Base-by-base conservation (phyloP, 64 coral and sea anemone genomes). In the Anthopleura sola region DNA sequence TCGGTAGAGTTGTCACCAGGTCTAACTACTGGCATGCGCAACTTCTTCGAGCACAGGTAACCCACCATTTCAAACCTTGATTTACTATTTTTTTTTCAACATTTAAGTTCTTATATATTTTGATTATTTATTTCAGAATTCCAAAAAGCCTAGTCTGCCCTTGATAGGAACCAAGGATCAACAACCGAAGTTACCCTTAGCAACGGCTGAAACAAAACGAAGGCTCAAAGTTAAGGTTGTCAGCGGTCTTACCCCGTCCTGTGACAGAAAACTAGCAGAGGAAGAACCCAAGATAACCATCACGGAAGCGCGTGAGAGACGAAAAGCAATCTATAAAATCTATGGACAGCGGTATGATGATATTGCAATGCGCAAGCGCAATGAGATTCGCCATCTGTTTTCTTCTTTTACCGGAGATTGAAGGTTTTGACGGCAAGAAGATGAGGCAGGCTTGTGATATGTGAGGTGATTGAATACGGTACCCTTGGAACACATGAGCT, bases 1-100 rank as follows among this genome's bases (percentile, higher is more conserved):
- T 95, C 49, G 83, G 88, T 76, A 83, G 86, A 55, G 88, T 91
- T 39, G 90, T 86, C 29, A 89, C 83, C 83, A 95, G 86, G 85
- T 88, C 94, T 40, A 95, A 95, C 53, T 95, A 92, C 78, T 95
- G 94, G 94, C 94, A 95, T 56, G 94, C 94, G 66, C 90, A 89
- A 36, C 46, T 95, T 74, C 90, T 95, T 21, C 88, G 91, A 34
- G 78, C 84, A 31, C 90, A 95, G 86, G 90, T 95, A 29, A 66
- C 54, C 28, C 62, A n/a, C 37, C 29, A 77, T 5, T 0, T 37
- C 37, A 37, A 77, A 34, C 17, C 8, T 13, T 24, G 33, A 0
- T 19, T 44, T 47, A 8, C 14, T 24, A 46, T 23, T 0, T 2
- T 19, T 5, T 20, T 21, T 44, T 40, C 36, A 12, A 79, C 24